A percentile compares a stretch with the other conserved stretches of the same genome.
These are phyloP conservation scores for Drosophila jambulina DNA, from an alignment of 1,140 invertebrate species.

Conservation along the genomic window DNA sequence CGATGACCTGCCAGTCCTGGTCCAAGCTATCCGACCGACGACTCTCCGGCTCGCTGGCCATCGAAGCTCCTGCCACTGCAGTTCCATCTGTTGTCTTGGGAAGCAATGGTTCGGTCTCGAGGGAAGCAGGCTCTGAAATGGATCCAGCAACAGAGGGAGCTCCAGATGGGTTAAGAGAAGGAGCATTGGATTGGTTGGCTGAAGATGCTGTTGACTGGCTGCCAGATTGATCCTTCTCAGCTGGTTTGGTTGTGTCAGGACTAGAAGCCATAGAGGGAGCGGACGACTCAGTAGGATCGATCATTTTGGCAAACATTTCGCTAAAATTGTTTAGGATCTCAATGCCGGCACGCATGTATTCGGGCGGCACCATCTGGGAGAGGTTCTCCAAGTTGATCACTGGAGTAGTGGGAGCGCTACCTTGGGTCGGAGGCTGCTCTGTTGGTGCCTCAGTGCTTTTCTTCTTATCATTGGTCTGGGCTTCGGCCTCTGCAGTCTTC, in stretches of 20 bases:
- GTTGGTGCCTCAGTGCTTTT: background rate
- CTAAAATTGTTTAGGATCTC: constrained; percentile 81
- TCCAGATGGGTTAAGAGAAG: background rate
- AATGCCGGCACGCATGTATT: constrained; percentile 77
- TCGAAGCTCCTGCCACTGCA: background rate
- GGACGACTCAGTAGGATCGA: constrained; percentile 65
- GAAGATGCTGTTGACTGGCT: constrained; percentile 18
- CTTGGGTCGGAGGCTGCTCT: constrained; percentile 35
- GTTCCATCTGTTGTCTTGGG: background rate
- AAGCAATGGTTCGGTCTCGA: constrained; percentile 26
- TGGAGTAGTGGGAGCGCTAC: constrained; percentile 49
- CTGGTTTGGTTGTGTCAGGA: constrained; percentile 20
- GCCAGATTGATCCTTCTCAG: constrained; percentile 27
- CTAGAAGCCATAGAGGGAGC: constrained; percentile 19
- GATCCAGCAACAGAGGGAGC: constrained; percentile 20
- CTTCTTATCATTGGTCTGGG: constrained; percentile 16
- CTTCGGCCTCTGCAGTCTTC: constrained; percentile 14
- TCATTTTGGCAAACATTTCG: constrained; percentile 82
- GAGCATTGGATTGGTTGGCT: background rate
- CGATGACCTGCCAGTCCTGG: constrained; percentile 75
- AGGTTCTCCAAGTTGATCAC: constrained; percentile 67
- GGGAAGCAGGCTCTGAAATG: constrained; percentile 10
- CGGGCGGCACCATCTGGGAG: constrained; percentile 70
- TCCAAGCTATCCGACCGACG: constrained; percentile 67
- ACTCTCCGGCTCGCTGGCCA: constrained; percentile 7